These are phyloP conservation scores for Psittacula derbiana DNA, from an alignment of 2,797 vertebrate species.

Conservation along the genomic window DNA sequence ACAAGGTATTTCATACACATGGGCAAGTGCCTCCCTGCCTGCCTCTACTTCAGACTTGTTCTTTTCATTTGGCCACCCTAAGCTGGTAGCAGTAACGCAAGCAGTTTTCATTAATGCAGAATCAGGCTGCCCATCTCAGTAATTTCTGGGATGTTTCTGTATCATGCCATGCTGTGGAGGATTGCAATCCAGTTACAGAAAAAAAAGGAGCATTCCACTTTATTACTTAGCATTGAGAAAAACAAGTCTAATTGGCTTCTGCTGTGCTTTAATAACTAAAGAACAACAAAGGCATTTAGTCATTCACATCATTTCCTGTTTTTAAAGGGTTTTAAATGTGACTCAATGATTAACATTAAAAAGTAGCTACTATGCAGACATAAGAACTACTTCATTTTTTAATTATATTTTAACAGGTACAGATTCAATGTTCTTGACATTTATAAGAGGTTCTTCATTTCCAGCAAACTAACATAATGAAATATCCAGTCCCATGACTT, in stretches of 20 bases:
- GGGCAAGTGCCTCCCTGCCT: neutral
- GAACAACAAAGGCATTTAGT: slow-evolving; percentile 65
- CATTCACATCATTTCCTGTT: slow-evolving; percentile 62
- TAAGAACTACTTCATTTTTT: slow-evolving; percentile 64
- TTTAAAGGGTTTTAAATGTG: slow-evolving; percentile 59
- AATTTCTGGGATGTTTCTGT: neutral
- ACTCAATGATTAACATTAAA: slow-evolving; percentile 62
- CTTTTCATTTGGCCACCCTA: neutral
- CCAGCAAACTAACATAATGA: neutral
- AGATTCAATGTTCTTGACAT: slow-evolving; percentile 50
- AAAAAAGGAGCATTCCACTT: slow-evolving; percentile 5
- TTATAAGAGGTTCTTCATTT: slow-evolving; percentile 52
- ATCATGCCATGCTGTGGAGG: neutral
- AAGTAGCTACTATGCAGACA: slow-evolving; percentile 44
- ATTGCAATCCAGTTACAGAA: neutral
- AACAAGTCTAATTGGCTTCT: slow-evolving; percentile 65
- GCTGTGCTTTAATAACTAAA: slow-evolving; percentile 66
- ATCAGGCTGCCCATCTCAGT: neutral
- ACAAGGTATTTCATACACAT: neutral
- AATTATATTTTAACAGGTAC: slow-evolving; percentile 66
- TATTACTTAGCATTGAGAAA: slow-evolving; percentile 56
- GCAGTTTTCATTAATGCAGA: neutral
- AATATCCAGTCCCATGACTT: neutral
- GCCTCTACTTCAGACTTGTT: neutral
- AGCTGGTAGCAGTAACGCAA: neutral